These are phyloP conservation scores for Otus sunia DNA, from an alignment of 2,113 vertebrate species.

Conservation along the genomic window DNA sequence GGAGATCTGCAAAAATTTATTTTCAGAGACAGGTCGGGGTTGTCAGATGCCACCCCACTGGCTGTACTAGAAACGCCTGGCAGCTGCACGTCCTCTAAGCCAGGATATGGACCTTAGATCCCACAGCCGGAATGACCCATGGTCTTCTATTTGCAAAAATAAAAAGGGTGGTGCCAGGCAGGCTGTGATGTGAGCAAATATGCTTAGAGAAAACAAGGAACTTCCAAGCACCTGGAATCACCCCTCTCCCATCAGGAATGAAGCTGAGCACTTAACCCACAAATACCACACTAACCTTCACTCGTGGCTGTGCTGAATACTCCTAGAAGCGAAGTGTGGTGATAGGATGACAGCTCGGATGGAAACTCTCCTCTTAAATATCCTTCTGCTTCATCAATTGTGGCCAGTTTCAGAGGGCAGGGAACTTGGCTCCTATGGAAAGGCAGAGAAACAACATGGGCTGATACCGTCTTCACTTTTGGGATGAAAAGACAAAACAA, in stretches of 20 bases:
- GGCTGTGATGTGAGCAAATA: not conserved
- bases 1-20: not conserved
- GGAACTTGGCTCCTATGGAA: constrained; percentile 68
- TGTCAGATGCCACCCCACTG: not conserved
- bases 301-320: constrained; percentile 74
- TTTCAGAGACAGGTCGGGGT: not conserved
- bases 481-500: not conserved
- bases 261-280: not conserved
- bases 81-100: not conserved
- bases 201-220: not conserved
- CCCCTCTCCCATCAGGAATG: not conserved
- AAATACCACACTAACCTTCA: constrained; percentile 68
- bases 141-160: not conserved
- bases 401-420: constrained; percentile 74
- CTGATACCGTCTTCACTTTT: not conserved
- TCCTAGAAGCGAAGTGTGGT: constrained; percentile 76
- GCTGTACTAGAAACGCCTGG: not conserved
- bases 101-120: not conserved
- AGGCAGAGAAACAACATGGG: not conserved
- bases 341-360: constrained; percentile 51
- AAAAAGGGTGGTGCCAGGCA: not conserved
- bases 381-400: constrained; percentile 78
- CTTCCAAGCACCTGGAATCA: not conserved
- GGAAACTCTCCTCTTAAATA: constrained; percentile 80
- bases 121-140: not conserved